Evolutionary conservation across 2,888 invertebrate species (phyloP), one percentile per base, ranked within the genome.

Genomic region (Lomographa bimaculata): DNA sequence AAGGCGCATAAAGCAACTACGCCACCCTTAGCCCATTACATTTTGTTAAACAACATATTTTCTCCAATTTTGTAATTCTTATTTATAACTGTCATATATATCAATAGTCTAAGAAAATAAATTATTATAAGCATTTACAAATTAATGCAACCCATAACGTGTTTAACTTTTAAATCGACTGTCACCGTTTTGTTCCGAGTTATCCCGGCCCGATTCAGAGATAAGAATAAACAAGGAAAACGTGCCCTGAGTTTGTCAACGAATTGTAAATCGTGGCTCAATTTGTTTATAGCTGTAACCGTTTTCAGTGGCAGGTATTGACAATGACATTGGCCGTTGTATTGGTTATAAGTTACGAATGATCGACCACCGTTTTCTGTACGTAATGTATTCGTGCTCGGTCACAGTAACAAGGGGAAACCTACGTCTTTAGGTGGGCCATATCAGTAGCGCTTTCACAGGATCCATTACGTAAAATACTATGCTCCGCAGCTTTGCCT

Each of bases 271-370:
- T 66, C 50, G 56, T 54, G 50, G 45, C 42, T 48, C 53, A 60
- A 60, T 64, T 64, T 64, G 60, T 69, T 71, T 68, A 62, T 60
- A 45, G 60, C 33, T 37, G 36, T 34, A 26, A 37, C 29, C 23
- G 37, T 38, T 49, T 36, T 30, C 57, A 48, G 54, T 50, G 60
- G 60, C 70, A 64, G 64, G 60, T 68, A 64, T 65, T 66, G 69
- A 64, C 68, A 73, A 59, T 72, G 71, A 69, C 66, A 68, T 71
- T 67, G 68, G 57, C 49, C 51, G 53, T 20, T 60, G 58, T 23
- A 29, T 23, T 33, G 19, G 36, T 32, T 30, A 30, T 16, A 24
- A 34, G 18, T 27, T 33, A 60, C 64, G 57, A 64, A 60, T 59
- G 54, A 56, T 52, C 55, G 59, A 60, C 54, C 54, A 57, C 50